Percentiles rank a stretch among this genome's conserved stretches.
Conservation (phyloP, 2,113 vertebrate genomes). For the Ceuthmochares aereus region DNA sequence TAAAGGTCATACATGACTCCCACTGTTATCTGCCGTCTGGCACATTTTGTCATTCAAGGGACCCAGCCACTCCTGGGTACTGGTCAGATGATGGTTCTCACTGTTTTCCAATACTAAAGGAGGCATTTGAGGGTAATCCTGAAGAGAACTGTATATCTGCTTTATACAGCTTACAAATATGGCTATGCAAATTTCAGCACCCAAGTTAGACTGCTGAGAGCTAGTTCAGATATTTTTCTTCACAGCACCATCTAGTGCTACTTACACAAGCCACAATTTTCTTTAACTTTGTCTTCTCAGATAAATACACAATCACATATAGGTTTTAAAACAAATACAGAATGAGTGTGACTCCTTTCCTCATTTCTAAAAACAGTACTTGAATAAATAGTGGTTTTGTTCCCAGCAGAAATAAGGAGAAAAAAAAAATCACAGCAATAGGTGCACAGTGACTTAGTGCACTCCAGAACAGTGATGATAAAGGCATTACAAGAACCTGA, state of each 20-base stretch:
- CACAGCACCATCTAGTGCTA: conserved; percentile 67
- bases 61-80: background rate
- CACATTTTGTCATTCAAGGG: background rate
- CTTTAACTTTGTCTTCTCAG: background rate
- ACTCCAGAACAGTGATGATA: background rate
- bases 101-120: background rate
- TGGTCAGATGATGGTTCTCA: background rate
- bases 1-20: background rate
- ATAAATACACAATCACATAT: background rate
- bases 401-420: background rate
- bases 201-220: background rate
- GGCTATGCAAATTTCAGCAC: background rate
- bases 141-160: background rate
- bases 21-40: background rate
- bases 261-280: background rate
- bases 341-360: background rate
- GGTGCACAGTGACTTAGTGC: background rate
- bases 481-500: background rate
- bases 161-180: background rate
- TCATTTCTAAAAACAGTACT: background rate
- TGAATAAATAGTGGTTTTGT: rapidly evolving
- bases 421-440: background rate
- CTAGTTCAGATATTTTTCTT: conserved; percentile 33
- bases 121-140: rapidly evolving
- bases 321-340: background rate